Base-by-base conservation (phyloP, 2,113 vertebrate genomes). In the Bufo gargarizans region DNA sequence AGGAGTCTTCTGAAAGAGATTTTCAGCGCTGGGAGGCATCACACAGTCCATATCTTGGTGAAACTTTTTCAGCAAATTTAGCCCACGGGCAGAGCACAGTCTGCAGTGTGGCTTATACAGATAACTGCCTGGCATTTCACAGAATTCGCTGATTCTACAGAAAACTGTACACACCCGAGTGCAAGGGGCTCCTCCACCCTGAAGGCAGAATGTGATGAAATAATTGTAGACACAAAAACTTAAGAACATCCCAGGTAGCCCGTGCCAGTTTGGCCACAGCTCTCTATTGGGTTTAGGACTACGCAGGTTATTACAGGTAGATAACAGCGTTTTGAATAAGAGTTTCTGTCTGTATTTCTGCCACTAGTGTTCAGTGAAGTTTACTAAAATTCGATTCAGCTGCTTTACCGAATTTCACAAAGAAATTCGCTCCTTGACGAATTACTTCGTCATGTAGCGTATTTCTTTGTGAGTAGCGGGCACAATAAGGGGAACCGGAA, bases 91-190 rank as follows among this genome's bases (percentile, higher is more conserved):
- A 84, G 77, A 69, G 63, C 76, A 53, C 47, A 12, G 63, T 20
- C 56, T 69, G 85, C 49, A 80, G 82, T 84, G 53, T 89, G 87
- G 72, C 71, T 89, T 53, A 63, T 67, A 58, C 87, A 78, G 87
- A 89, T 89, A 89, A 83, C 78, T 74, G 79, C 11, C 82, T 89
- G 81, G 81, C 81, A 89, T 84, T 89, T 84, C 87, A 84, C 74
- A 69, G 87, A 89, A 89, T 84, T 89, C 79, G 82, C 74, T 65
- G 82, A 89, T 83, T 84, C 82, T 84, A 72, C 87, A 89, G 61
- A 84, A 89, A 45, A 84, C 22, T 65, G 82, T 84, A 67, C 87
- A 89, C 87, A 84, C 87, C 87, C 87, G 71, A 78, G 11, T 5
- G 72, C 82, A 14, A 56, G 49, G 49, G 87, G 87, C 47, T 65